A percentile compares a stretch with the other conserved stretches of the same genome.
Conservation (phyloP, 2,797 vertebrate species). For the Odontamblyopus lacepedii region DNA sequence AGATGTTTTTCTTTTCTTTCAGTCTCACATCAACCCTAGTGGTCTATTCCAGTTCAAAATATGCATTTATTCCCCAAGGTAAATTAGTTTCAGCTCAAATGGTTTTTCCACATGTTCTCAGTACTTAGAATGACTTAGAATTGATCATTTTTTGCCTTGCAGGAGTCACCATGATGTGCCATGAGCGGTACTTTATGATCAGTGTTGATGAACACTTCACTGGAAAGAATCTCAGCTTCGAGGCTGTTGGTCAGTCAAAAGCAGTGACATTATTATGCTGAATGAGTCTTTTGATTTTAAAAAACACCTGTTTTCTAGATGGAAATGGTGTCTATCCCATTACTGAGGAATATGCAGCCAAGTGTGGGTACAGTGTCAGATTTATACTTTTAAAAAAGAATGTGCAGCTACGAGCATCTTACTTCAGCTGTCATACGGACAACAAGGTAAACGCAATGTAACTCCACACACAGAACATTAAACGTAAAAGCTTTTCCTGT, state of each 20-base stretch:
- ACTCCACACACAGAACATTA: neutral
- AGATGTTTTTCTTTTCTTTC: slow-evolving; percentile 17
- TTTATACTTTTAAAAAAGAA: slow-evolving; percentile 26
- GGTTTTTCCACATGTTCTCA: rapidly evolving
- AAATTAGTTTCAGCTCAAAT: neutral
- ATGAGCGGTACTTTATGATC: slow-evolving; percentile 61
- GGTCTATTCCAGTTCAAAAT: slow-evolving; percentile 13
- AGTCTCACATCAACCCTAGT: slow-evolving; percentile 44
- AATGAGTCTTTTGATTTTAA: neutral
- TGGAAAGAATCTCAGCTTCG: slow-evolving; percentile 53
- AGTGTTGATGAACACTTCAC: slow-evolving; percentile 46
- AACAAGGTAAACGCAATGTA: slow-evolving; percentile 41
- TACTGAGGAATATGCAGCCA: slow-evolving; percentile 42
- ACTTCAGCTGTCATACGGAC: slow-evolving; percentile 72
- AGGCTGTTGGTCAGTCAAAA: slow-evolving; percentile 60
- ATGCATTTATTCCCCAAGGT: slow-evolving; percentile 31
- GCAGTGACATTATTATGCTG: neutral
- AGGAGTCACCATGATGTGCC: slow-evolving; percentile 63
- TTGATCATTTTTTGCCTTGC: neutral
- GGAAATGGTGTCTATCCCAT: slow-evolving; percentile 39
- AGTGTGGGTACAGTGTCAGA: slow-evolving; percentile 69
- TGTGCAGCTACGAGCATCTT: slow-evolving; percentile 68
- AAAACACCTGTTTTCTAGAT: slow-evolving; percentile 27
- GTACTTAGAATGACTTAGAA: neutral
- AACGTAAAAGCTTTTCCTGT: neutral